Base-by-base conservation (phyloP, 2,113 vertebrate genomes). In the Chaetodon trifascialis region DNA sequence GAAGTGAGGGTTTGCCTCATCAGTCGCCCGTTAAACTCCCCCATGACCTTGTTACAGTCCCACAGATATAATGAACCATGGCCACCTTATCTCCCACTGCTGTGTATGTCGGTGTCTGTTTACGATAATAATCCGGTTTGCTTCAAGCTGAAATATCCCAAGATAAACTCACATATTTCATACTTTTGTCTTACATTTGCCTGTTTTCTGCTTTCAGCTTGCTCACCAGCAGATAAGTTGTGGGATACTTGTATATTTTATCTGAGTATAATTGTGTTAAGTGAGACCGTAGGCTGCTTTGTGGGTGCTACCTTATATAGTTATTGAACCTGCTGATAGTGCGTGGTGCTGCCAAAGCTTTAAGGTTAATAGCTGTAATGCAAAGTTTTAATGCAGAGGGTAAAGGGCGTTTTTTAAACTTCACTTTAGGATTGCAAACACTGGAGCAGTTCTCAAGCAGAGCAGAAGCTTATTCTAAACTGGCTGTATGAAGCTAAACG, bases 281-380 rank as follows among this genome's bases (percentile, higher is more conserved):
- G 51, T 73, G 25, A 73, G 78, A 83, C 60, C 51, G 51, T 70
- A 64, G 78, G 68, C 87, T 86, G 86, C 80, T 88, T 75, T 72
- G 79, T 74, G 62, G 77, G 76, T 79, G 80, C 79, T 83, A 52
- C 62, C 75, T 85, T 55, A 72, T 74, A 62, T 71, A 56, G 42
- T 85, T 75, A 69, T 67, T 60, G 38, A 88, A 88, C 77, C 81
- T 90, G 91, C 86, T 82, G 88, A 93, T 72, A 38, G 74, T 76
- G 87, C 54, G 73, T 86, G 90, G 71, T 83, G 89, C 90, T 87
- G 90, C 92, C 89, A 93, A 89, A 89, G 90, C 86, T 87, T 92
- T 70, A 83, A 82, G 73, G 81, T 30, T 81, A 54, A 75, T 82
- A 52, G 86, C 77, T 88, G 75, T 46, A 79, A 83, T 86, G 87